Conservation (phyloP, 2,113 vertebrate genomes). For the Poecile atricapillus region DNA sequence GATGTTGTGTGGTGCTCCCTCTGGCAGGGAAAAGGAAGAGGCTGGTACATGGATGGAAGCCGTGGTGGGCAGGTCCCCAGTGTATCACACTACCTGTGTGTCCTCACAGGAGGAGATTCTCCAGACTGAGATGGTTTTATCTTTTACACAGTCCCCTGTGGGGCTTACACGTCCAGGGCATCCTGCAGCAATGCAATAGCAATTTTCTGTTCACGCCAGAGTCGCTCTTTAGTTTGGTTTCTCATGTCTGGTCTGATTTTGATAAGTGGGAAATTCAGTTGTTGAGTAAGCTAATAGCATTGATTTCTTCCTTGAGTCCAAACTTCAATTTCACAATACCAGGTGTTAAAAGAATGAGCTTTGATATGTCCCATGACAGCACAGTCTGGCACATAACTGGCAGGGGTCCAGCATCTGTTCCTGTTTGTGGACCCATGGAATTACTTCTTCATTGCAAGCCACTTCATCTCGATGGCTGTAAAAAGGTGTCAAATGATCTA, state of each 20-base stretch:
- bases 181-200: accelerated
- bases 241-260: not conserved
- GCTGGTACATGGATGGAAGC: not conserved
- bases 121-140: not conserved
- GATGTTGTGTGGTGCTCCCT: accelerated
- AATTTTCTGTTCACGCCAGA: accelerated
- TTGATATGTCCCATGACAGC: accelerated
- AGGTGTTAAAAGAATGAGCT: not conserved
- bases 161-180: accelerated
- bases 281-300: not conserved
- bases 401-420: not conserved
- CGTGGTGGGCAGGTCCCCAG: accelerated
- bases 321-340: not conserved
- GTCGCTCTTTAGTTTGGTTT: accelerated
- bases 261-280: not conserved
- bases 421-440: accelerated
- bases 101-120: not conserved
- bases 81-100: accelerated
- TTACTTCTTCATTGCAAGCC: not conserved
- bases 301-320: not conserved
- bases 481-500: not conserved
- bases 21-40: not conserved
- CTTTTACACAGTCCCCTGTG: not conserved
- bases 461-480: not conserved
- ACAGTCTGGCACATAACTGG: accelerated